Conservation (phyloP, 1,140 invertebrate species). For the Sitophilus oryzae region DNA sequence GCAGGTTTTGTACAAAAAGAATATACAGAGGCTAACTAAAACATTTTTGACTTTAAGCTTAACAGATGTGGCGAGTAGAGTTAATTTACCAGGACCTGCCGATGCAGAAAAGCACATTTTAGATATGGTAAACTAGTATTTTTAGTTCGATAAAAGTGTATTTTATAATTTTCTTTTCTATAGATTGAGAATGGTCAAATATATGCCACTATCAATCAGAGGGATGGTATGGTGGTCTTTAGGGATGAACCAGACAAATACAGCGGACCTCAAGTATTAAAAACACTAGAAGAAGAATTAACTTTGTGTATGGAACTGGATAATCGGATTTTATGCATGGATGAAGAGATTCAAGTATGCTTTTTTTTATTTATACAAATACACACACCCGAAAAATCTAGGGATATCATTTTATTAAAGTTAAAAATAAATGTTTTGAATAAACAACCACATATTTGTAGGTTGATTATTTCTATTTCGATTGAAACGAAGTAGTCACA, state of each 20-base stretch:
- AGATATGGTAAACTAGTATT: slow-evolving; percentile 69
- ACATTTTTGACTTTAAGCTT: slow-evolving; percentile 94
- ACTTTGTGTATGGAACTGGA: slow-evolving; percentile 79
- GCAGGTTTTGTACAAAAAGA: slow-evolving; percentile 88
- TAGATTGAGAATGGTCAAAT: slow-evolving; percentile 97
- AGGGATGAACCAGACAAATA: slow-evolving; percentile 94
- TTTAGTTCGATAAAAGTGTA: not conserved
- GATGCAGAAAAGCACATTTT: slow-evolving; percentile 93
- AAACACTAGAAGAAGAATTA: slow-evolving; percentile 83
- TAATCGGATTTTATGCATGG: slow-evolving; percentile 83
- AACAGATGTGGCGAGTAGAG: slow-evolving; percentile 86
- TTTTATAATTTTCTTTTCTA: slow-evolving; percentile 20
- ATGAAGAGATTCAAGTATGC: slow-evolving; percentile 77
- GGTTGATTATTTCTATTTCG: no score
- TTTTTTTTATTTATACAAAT: not conserved
- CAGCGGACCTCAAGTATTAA: slow-evolving; percentile 79
- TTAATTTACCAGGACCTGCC: slow-evolving; percentile 71
- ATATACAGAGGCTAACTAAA: slow-evolving; percentile 94
- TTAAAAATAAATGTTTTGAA: no score
- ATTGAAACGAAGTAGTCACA: no score
- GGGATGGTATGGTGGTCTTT: slow-evolving; percentile 97
- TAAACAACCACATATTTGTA: no score
- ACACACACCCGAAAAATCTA: no score
- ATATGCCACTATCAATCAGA: slow-evolving; percentile 94
- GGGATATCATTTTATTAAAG: no score